These are phyloP conservation scores for Chunga burmeisteri DNA, from an alignment of 2,113 vertebrate genomes.

Conservation along the genomic window DNA sequence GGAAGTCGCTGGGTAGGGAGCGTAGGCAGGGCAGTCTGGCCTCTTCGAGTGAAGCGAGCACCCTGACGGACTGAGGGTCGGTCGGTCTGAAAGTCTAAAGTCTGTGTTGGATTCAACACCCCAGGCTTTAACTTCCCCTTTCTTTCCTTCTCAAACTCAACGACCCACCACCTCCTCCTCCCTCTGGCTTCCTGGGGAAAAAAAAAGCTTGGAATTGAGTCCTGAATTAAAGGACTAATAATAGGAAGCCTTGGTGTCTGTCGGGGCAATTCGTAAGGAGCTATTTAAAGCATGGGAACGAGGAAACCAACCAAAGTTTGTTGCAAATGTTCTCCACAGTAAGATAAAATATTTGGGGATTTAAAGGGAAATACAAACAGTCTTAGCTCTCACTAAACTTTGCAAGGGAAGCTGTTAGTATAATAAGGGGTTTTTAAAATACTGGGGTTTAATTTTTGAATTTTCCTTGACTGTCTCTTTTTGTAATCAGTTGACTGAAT, in stretches of 20 bases:
- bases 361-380: background rate
- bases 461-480: background rate
- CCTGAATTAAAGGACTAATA: background rate
- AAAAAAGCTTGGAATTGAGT: slow-evolving; percentile 33
- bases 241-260: background rate
- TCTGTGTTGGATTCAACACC: background rate
- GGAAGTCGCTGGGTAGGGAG: slow-evolving; percentile 80
- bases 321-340: background rate
- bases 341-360: background rate
- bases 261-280: background rate
- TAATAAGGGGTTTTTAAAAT: background rate
- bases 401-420: background rate
- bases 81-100: background rate
- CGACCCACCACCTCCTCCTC: background rate
- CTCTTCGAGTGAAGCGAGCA: background rate
- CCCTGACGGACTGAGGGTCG: background rate
- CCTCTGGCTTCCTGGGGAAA: background rate
- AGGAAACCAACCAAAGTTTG: background rate
- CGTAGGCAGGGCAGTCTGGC: slow-evolving; percentile 81
- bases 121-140: background rate
- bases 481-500: background rate
- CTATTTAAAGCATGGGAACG: background rate
- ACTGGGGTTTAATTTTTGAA: background rate
- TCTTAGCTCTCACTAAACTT: background rate
- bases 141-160: background rate